These are phyloP conservation scores for Steatocranus sp. DNA, from an alignment of 2,797 vertebrate genomes.

Conservation along the genomic window DNA sequence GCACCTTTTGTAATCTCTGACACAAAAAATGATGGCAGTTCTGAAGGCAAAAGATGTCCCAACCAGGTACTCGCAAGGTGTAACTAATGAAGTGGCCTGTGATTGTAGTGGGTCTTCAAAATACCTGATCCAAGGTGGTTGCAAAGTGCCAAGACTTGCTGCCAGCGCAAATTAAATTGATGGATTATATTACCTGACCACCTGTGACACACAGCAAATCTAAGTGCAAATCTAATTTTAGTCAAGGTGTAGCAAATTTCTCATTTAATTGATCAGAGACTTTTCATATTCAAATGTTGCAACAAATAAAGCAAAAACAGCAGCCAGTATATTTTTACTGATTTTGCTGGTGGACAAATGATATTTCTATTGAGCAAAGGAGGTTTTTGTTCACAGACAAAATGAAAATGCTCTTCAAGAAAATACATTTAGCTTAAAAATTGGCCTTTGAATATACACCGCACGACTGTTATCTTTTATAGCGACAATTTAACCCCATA, in stretches of 20 bases:
- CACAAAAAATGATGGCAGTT: not conserved
- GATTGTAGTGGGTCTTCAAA: not conserved
- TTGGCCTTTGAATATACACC: not conserved
- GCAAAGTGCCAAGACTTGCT: not conserved
- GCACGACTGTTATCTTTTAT: not conserved
- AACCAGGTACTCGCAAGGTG: not conserved
- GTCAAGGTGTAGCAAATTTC: not conserved
- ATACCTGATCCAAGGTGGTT: not conserved
- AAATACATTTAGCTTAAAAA: not conserved
- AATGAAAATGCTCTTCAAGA: not conserved
- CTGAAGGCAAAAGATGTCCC: not conserved
- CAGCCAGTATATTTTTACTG: not conserved
- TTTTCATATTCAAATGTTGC: not conserved
- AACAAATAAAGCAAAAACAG: not conserved
- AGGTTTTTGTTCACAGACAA: not conserved
- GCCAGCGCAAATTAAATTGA: fast-evolving
- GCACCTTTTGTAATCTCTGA: not conserved
- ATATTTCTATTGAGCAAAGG: not conserved
- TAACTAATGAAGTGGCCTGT: not conserved
- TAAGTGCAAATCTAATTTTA: not conserved
- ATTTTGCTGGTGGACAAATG: not conserved
- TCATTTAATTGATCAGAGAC: not conserved
- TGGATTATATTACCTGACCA: not conserved
- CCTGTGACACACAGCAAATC: not conserved
- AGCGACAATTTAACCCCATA: not conserved